phyloP scores from a whole-genome alignment of 1,140 invertebrate species.

The Pseudomyrmex dendroicus region DNA sequence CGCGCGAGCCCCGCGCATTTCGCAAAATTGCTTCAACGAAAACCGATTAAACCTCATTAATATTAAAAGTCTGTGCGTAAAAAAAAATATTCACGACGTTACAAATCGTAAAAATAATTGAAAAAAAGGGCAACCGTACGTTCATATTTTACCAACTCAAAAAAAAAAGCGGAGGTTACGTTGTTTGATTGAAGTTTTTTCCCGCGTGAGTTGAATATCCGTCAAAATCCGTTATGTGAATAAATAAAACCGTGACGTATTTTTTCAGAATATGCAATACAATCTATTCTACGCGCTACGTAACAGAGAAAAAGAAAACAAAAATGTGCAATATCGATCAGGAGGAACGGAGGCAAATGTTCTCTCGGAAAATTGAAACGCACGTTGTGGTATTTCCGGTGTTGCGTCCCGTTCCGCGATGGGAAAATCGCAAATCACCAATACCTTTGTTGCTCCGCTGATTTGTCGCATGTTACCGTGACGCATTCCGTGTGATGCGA shows the following conservation, averaged over 20 bases:
- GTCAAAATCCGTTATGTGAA: neutral
- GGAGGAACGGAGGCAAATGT: neutral
- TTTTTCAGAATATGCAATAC: neutral
- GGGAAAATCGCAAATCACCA: constrained; percentile 32
- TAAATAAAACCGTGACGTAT: neutral
- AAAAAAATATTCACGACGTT: neutral
- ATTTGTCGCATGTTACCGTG: constrained; percentile 12
- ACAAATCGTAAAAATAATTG: no score
- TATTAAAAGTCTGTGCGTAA: neutral
- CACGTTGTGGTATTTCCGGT: constrained; percentile 43
- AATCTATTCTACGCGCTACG: no score
- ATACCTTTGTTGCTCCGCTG: constrained; percentile 16
- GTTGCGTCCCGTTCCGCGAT: constrained; percentile 12
- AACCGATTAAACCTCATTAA: neutral
- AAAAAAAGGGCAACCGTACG: no score
- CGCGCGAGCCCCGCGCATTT: neutral
- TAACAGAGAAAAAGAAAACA: neutral
- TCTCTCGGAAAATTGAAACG: constrained; percentile 15
- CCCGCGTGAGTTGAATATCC: neutral
- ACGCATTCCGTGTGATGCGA: constrained; percentile 1
- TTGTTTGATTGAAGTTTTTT: neutral
- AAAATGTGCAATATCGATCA: constrained; percentile 11
- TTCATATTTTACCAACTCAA: neutral
- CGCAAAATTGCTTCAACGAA: neutral
- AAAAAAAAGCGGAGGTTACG: neutral